phyloP scores from a whole-genome alignment of 2,888 invertebrate species.

The Dermolepida albohirtum region DNA sequence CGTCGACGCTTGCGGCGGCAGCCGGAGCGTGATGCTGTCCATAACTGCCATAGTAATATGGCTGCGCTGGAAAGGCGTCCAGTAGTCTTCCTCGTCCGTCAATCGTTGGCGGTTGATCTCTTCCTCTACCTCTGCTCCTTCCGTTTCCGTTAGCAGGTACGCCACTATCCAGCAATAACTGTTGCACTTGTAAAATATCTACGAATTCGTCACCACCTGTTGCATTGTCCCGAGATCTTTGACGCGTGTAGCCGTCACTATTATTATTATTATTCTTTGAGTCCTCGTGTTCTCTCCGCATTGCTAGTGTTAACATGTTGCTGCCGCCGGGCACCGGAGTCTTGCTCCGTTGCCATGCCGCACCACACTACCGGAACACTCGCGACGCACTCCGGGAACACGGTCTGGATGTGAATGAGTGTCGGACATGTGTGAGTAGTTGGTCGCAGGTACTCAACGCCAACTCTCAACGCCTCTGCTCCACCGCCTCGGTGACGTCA shows the following conservation, averaged over 20 bases:
- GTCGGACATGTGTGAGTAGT: conserved; percentile 56
- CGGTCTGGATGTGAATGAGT: conserved; percentile 56
- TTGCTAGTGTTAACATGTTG: conserved; percentile 72
- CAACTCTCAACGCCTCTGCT: conserved; percentile 60
- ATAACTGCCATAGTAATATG: conserved; percentile 55
- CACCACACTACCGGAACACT: conserved; percentile 59
- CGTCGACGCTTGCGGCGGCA: conserved; percentile 73
- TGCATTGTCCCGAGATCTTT: conserved; percentile 52
- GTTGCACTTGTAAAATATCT: conserved; percentile 85
- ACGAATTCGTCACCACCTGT: conserved; percentile 76
- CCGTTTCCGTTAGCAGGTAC: conserved; percentile 54
- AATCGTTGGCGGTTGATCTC: conserved; percentile 42
- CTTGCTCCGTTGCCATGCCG: conserved; percentile 65
- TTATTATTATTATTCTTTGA: conserved; percentile 59
- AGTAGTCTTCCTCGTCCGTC: conserved; percentile 54
- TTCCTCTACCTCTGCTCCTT: conserved; percentile 46
- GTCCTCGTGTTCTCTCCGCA: conserved; percentile 79
- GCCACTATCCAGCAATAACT: conserved; percentile 72
- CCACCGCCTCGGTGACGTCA: conserved; percentile 57
- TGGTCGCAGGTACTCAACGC: conserved; percentile 55
- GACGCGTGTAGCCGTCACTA: conserved; percentile 56
- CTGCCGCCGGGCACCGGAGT: conserved; percentile 70
- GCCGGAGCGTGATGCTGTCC: conserved; percentile 53
- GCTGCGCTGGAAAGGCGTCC: conserved; percentile 61
- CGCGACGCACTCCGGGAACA: conserved; percentile 47